Evolutionary conservation across 2,888 invertebrate species (phyloP), one percentile per base, ranked within the genome.

Genomic region (Nipponacmea schrenckii): DNA sequence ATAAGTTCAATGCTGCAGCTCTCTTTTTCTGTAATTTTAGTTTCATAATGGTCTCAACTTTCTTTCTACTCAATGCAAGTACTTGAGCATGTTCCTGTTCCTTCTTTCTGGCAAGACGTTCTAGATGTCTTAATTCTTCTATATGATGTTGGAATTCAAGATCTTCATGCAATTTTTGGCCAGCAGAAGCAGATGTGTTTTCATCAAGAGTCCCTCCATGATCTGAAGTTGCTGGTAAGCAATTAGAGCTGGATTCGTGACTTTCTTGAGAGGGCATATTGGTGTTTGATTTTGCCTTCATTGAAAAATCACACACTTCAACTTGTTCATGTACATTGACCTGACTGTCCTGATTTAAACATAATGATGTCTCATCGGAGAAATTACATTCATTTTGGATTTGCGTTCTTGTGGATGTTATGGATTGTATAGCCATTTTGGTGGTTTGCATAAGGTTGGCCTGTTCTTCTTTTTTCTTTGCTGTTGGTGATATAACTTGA

Each of bases 91-190:
- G 79, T 69, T 83, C 83, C 62, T 74, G 76, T 67, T 81, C 80
- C 65, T 79, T 83, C 15, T 74, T 74, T 65, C 77, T 77, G 3
- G 80, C 80, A 64, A 80, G 72, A 50, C 72, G 72, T 56, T 80
- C 82, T 17, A 83, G 64, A 67, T 80, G 79, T 66, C 77, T 75
- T 69, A 83, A 71, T 72, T 82, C 81, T 65, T 76, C 75, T 74
- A 82, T 77, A 63, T 80, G 77, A 46, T 75, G 76, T 68, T 76
- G 76, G 64, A 82, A 74, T 46, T 81, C 81, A 64, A 77, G 77
- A 70, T 82, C 80, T 3, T 56, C 24, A 56, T 20, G 56, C 4
- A 56, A 20, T 56, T 20, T 24, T 24, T 20, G 2, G 20, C 56
- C 10, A 17, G 20, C 0, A 3, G 56, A 8, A 24, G 56, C 14